phyloP scores from a whole-genome alignment of 2,113 vertebrate genomes.

The Eurystomus gularis region DNA sequence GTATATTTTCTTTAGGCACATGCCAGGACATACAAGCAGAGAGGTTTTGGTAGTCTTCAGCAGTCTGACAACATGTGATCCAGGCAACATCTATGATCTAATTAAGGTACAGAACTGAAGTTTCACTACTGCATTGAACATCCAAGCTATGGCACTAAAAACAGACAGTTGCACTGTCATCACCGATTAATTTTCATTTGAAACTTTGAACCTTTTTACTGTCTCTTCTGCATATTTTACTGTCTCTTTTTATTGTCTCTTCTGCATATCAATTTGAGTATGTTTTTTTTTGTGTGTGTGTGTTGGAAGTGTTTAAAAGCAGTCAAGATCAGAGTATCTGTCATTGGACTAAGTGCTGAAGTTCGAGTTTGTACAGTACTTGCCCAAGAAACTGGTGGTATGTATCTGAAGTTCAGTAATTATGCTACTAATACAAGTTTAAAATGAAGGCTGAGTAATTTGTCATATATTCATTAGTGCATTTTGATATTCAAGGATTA shows the following conservation, averaged over 20 bases:
- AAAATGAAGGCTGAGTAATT: neutral
- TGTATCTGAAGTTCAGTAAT: constrained; percentile 27
- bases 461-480: neutral
- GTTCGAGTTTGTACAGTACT: constrained; percentile 93
- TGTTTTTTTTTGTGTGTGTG: constrained; percentile 25
- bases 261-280: neutral
- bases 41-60: constrained; percentile 94
- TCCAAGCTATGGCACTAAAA: neutral
- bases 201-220: neutral
- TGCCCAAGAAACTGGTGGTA: constrained; percentile 92
- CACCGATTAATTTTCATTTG: neutral
- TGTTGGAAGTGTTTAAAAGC: constrained; percentile 86
- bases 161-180: neutral
- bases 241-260: neutral
- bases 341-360: constrained; percentile 94
- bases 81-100: constrained; percentile 92
- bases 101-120: constrained; percentile 82
- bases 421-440: neutral
- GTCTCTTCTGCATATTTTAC: neutral
- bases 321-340: constrained; percentile 91
- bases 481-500: neutral
- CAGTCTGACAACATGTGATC: constrained; percentile 97
- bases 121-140: neutral
- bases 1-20: constrained; percentile 90
- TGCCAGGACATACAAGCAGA: constrained; percentile 95